Percentiles rank a stretch among this genome's conserved stretches.
These are phyloP conservation scores for Caenorhabditis latens DNA, from an alignment of 1,140 invertebrate species.

Conservation along the genomic window DNA sequence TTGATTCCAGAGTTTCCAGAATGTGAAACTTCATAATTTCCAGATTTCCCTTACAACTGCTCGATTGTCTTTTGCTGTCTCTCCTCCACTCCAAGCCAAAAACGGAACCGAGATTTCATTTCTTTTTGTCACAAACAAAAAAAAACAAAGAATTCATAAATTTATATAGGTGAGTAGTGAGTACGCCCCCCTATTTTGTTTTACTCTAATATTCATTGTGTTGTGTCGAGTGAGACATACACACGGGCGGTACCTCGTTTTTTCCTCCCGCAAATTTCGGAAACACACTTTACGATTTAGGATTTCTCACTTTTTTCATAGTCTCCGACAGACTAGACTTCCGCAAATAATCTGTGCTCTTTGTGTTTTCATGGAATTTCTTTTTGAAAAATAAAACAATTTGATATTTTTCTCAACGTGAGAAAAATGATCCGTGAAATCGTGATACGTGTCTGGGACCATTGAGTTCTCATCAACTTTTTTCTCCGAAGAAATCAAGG, in stretches of 20 bases:
- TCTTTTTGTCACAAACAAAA: no score
- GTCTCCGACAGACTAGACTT: background rate
- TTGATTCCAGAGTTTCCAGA: no score
- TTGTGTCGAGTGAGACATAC: background rate
- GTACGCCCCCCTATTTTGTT: conserved; percentile 11
- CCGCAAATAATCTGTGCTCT: background rate
- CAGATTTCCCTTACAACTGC: no score
- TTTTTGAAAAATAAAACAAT: no score
- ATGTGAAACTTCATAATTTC: no score
- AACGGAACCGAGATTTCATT: no score
- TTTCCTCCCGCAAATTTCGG: background rate
- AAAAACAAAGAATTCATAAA: no score
- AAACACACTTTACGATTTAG: conserved; percentile 19
- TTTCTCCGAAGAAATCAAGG: no score
- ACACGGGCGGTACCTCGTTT: background rate
- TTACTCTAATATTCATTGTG: conserved; percentile 51
- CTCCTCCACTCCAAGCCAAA: no score
- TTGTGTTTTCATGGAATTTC: background rate
- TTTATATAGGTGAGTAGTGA: background rate
- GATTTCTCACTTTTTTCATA: background rate
- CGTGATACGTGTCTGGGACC: no score
- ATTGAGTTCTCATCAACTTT: background rate
- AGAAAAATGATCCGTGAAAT: background rate
- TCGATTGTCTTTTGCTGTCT: no score
- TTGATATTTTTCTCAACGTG: no score